These are phyloP conservation scores for Melanchra persicariae DNA, from an alignment of 2,888 invertebrate species.

Conservation along the genomic window DNA sequence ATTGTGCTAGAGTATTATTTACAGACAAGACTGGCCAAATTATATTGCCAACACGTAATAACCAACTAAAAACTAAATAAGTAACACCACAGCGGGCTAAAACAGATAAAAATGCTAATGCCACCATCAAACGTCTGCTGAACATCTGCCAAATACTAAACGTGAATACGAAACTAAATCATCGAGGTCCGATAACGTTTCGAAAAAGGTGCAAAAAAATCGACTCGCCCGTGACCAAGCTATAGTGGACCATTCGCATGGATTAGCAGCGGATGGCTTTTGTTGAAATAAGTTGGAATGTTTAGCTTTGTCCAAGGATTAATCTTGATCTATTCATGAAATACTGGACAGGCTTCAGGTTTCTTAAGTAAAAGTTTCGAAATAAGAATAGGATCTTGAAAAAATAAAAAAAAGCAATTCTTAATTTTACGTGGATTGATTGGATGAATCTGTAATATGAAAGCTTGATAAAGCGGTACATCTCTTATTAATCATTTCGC, in stretches of 20 bases:
- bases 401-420: background rate
- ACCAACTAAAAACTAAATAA: conserved; percentile 39
- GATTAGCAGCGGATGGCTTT: conserved; percentile 41
- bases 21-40: conserved; percentile 17
- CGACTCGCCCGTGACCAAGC: conserved; percentile 57
- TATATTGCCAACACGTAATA: conserved; percentile 24
- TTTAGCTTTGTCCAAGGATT: conserved; percentile 17
- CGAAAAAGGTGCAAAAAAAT: conserved; percentile 62
- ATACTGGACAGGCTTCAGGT: background rate
- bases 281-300: conserved; percentile 34
- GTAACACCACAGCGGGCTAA: conserved; percentile 44
- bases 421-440: conserved; percentile 37
- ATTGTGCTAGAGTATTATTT: conserved; percentile 3
- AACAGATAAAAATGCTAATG: conserved; percentile 62
- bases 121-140: conserved; percentile 52
- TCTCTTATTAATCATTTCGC: conserved; percentile 56
- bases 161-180: conserved; percentile 65
- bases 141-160: conserved; percentile 72
- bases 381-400: conserved; percentile 6
- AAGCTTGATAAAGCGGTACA: conserved; percentile 42
- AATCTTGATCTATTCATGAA: conserved; percentile 6
- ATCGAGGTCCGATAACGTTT: conserved; percentile 57
- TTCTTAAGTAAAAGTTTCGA: conserved; percentile 2
- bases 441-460: conserved; percentile 17
- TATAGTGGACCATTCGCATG: conserved; percentile 36